Conservation (phyloP, 2,888 invertebrate genomes). For the Cacoxenus indagator region DNA sequence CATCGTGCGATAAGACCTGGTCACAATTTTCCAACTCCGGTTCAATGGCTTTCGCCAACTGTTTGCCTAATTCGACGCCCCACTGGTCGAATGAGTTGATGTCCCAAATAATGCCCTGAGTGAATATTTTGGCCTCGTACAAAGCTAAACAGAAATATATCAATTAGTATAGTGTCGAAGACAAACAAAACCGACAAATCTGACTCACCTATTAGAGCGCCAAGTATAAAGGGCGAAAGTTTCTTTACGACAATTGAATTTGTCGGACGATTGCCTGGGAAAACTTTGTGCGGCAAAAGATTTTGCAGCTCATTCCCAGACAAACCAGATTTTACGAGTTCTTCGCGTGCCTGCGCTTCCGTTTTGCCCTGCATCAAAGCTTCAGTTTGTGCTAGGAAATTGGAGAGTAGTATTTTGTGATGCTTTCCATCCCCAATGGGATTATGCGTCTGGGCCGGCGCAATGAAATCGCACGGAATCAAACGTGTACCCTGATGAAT, state of each 20-base stretch:
- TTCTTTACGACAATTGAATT: slow-evolving; percentile 95
- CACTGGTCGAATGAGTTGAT: slow-evolving; percentile 99
- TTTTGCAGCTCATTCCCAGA: slow-evolving; percentile 80
- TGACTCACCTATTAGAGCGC: slow-evolving; percentile 87
- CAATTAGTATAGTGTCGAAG: slow-evolving; percentile 22
- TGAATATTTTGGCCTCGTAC: slow-evolving; percentile 99
- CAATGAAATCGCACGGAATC: slow-evolving; percentile 97
- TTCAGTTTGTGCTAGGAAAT: slow-evolving; percentile 99
- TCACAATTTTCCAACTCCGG: slow-evolving; percentile 84
- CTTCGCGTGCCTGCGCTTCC: slow-evolving; percentile 77
- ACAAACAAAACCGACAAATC: too few relatives aligned
- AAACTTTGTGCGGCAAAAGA: slow-evolving; percentile 95
- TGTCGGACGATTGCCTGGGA: slow-evolving; percentile 96
- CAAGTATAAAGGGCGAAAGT: slow-evolving; percentile 93
- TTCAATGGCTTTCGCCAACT: slow-evolving; percentile 98
- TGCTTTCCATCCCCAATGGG: slow-evolving; percentile 84
- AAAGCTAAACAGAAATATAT: slow-evolving; percentile 75
- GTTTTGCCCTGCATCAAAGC: slow-evolving; percentile 90
- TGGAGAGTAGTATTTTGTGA: slow-evolving; percentile 95
- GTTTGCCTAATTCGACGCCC: slow-evolving; percentile 99
- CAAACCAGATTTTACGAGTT: slow-evolving; percentile 85
- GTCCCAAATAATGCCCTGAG: slow-evolving; percentile 98
- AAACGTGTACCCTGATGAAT: slow-evolving; percentile 89
- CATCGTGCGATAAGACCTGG: slow-evolving; percentile 84
- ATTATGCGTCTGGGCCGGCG: slow-evolving; percentile 93